A percentile compares a stretch with the other conserved stretches of the same genome.
Conservation (phyloP, 2,888 invertebrate species). For the Trimorus sp. region DNA sequence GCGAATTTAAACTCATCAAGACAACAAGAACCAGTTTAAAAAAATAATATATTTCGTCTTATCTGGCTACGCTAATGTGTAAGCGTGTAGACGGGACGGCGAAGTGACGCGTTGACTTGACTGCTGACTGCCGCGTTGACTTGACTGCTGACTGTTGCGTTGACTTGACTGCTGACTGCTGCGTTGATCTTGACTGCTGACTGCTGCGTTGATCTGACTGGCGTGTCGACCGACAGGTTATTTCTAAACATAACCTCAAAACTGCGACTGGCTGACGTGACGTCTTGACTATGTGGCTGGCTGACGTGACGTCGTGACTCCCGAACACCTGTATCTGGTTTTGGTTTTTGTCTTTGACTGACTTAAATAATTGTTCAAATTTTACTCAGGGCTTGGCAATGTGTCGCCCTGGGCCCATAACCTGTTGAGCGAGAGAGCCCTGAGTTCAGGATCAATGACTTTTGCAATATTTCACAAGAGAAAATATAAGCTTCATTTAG, state of each 20-base stretch:
- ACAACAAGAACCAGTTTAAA: neutral
- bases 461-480: too few relatives aligned
- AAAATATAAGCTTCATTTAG: too few relatives aligned
- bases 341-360: too few relatives aligned
- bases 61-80: neutral
- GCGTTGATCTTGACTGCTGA: neutral
- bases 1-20: too few relatives aligned
- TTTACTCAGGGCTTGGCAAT: neutral
- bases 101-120: neutral
- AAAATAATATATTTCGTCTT: neutral
- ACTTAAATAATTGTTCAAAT: neutral
- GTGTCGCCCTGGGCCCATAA: slow-evolving; percentile 3
- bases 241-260: too few relatives aligned
- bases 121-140: neutral
- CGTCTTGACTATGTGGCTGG: neutral
- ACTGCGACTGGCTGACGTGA: neutral
- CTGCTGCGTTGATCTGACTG: neutral
- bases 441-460: too few relatives aligned
- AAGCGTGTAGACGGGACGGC: neutral
- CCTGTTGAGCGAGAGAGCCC: neutral
- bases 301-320: neutral
- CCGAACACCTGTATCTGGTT: neutral
- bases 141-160: neutral
- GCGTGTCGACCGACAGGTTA: neutral
- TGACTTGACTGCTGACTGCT: neutral